Evolutionary conservation across 2,113 vertebrate species (phyloP), one percentile per base, ranked within the genome.

Genomic region (Meriones unguiculatus): DNA sequence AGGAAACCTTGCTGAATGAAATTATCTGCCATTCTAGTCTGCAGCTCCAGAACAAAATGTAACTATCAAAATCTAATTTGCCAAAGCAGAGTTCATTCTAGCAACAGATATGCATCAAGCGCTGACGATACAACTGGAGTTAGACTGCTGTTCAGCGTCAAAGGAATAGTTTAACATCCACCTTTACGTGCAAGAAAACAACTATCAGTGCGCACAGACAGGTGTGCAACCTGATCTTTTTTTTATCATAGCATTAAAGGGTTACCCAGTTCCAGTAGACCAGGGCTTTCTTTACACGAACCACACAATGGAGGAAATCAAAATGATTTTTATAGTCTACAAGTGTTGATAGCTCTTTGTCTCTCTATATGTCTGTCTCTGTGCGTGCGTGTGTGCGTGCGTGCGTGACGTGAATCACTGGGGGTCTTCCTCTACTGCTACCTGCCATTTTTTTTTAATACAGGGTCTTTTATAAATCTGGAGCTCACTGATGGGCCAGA

Each of bases 11-110:
- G 84, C 32, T 78, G 54, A 64, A 87, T 92, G 93, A 93, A 90
- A 90, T 82, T 86, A 95, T 92, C 1, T 95, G 20, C 82, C 64
- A 89, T 93, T 93, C 86, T 70, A 0, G 95, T 91, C 76, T 54
- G 59, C 64, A 81, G 62, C 46, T 95, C 38, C 86, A 90, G 81
- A 95, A 82, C 87, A 90, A 95, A 96, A 93, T 18, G 30, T 65
- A 93, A 76, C 76, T 90, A 95, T 90, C 93, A 94, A 96, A 93
- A 96, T 94, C 93, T 89, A 95, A 96, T 91, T 93, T 93, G 91
- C 91, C 57, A 41, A 75, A 95, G 81, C 62, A 93, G 90, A 95
- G 85, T 97, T 91, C 91, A 95, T 54, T 94, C 90, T 89, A 69
- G 87, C 93, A 91, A 80, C 57, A 94, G 59, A 64, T 62, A 77